Conservation (phyloP, 2,113 vertebrate species). For the Tor tambroides region DNA sequence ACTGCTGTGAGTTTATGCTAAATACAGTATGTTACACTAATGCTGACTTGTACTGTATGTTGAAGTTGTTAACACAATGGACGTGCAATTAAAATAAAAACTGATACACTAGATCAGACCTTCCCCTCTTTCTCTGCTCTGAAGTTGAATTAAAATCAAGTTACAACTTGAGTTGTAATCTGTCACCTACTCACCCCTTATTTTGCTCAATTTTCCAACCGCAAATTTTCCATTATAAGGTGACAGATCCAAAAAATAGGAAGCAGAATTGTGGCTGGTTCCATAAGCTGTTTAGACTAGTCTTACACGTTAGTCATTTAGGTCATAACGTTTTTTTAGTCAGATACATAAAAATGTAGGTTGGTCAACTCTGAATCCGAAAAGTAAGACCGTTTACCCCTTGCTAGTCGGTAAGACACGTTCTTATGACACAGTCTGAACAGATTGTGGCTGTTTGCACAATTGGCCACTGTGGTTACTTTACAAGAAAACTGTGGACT, state of each 20-base stretch:
- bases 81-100: slow-evolving; percentile 81
- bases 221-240: not conserved
- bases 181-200: not conserved
- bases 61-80: slow-evolving; percentile 79
- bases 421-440: not conserved
- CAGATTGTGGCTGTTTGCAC: not conserved
- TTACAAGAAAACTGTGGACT: not conserved
- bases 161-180: not conserved
- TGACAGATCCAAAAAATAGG: not conserved
- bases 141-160: not conserved
- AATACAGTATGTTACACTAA: slow-evolving; percentile 74
- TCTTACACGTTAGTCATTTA: not conserved
- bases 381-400: not conserved
- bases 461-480: too few species aligned
- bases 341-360: not conserved
- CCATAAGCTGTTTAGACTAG: not conserved
- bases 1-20: slow-evolving; percentile 76
- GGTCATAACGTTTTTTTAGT: not conserved
- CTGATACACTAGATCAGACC: slow-evolving; percentile 70
- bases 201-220: not conserved
- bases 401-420: not conserved
- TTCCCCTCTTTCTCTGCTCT: not conserved
- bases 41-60: slow-evolving; percentile 84
- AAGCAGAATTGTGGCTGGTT: not conserved
- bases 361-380: not conserved